These are phyloP conservation scores for Elysia chlorotica DNA, from an alignment of 1,140 invertebrate species.

Conservation along the genomic window DNA sequence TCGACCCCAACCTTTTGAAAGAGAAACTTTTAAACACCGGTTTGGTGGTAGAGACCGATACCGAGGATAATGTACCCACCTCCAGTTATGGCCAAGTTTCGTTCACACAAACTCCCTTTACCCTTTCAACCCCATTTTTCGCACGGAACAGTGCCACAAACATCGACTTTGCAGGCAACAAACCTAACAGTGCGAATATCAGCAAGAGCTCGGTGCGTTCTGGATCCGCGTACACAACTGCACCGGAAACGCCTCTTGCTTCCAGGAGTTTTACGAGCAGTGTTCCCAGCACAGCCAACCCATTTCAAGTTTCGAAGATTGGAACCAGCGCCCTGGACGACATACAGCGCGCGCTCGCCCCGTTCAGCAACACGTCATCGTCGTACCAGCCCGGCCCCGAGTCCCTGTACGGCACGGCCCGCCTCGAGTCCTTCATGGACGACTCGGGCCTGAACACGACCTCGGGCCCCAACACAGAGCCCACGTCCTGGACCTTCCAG, in stretches of 20 bases:
- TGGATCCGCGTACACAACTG: not conserved
- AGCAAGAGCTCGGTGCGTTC: not conserved
- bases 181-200: not conserved
- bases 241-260: not conserved
- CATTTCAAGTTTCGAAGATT: not conserved
- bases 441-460: conserved; percentile 5
- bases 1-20: conserved; percentile 49
- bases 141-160: not conserved
- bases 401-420: conserved; percentile 4
- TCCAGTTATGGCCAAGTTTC: not conserved
- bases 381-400: conserved; percentile 17
- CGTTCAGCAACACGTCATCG: conserved; percentile 2
- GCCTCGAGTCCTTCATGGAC: conserved; percentile 2
- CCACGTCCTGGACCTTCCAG: conserved; percentile 17
- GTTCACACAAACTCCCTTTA: not conserved
- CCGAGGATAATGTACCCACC: conserved; percentile 27
- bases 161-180: not conserved
- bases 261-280: not conserved
- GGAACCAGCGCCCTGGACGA: conserved; percentile 13
- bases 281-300: not conserved
- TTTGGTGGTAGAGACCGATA: conserved; percentile 37
- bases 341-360: conserved; percentile 13
- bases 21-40: conserved; percentile 51
- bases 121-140: not conserved
- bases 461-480: not conserved